A percentile compares a stretch with the other conserved stretches of the same genome.
Evolutionary conservation across 2,797 vertebrate species (phyloP).

Genomic region (Sebastes elongatus): DNA sequence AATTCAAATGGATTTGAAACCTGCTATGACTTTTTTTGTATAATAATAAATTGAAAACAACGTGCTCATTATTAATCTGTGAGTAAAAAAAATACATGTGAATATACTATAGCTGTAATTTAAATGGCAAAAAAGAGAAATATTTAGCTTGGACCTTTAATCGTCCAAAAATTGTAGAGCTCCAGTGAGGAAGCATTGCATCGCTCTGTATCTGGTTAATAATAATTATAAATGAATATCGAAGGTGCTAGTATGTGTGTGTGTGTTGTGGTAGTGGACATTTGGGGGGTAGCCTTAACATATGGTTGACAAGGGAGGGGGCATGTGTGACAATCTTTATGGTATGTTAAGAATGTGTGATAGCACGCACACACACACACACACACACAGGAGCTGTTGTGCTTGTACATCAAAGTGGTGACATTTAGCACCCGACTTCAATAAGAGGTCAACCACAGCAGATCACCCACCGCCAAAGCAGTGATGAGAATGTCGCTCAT

Average conservation of each 20-base stretch:
- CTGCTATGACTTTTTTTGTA: too few species aligned
- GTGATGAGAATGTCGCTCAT: conserved; percentile 48
- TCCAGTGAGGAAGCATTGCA: neutral
- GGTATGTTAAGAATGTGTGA: conserved; percentile 58
- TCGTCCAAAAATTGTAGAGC: neutral
- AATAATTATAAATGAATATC: neutral
- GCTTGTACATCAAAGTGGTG: conserved; percentile 69
- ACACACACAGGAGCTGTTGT: conserved; percentile 44
- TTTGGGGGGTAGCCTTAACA: conserved; percentile 10
- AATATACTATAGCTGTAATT: neutral
- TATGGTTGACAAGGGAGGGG: conserved; percentile 5
- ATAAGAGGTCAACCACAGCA: conserved; percentile 60
- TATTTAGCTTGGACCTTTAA: neutral
- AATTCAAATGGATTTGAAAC: too few species aligned
- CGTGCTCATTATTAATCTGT: neutral
- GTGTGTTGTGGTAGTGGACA: neutral
- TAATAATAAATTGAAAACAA: too few species aligned
- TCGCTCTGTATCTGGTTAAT: neutral
- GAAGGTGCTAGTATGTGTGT: too few species aligned
- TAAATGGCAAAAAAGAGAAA: too few species aligned
- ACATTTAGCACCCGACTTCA: conserved; percentile 67
- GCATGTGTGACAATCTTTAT: conserved; percentile 43
- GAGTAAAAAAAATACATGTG: neutral
- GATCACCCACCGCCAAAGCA: conserved; percentile 64
- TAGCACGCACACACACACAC: neutral